Conservation (phyloP, 2,113 vertebrate genomes). For the Pituophis catenifer region DNA sequence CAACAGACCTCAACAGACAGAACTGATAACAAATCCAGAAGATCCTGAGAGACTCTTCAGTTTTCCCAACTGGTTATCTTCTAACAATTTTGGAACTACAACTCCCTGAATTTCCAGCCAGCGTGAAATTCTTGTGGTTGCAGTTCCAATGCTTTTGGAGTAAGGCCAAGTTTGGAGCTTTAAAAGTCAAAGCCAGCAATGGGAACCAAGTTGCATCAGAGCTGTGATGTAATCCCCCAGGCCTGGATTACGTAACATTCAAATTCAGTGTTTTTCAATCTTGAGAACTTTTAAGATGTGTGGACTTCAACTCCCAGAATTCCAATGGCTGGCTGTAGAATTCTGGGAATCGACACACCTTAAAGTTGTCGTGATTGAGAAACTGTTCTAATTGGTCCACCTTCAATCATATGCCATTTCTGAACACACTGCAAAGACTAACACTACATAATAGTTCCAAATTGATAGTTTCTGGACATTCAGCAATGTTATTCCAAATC, state of each 20-base stretch:
- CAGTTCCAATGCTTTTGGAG: not conserved
- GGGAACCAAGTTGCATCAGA: not conserved
- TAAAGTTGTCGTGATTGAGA: not conserved
- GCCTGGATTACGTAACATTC: not conserved
- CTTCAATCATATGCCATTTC: not conserved
- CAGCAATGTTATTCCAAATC: not conserved
- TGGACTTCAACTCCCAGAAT: not conserved
- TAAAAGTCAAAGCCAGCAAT: not conserved
- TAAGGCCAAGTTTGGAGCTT: not conserved
- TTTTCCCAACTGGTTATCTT: not conserved
- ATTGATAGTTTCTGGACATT: not conserved
- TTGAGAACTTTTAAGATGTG: not conserved
- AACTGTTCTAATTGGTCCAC: not conserved
- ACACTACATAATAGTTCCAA: not conserved
- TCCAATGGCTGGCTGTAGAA: not conserved
- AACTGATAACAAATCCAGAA: not conserved
- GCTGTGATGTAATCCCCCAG: not conserved
- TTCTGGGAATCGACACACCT: not conserved
- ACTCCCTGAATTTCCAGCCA: not conserved
- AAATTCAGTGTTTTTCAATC: not conserved
- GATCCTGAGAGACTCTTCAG: not conserved
- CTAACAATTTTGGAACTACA: not conserved
- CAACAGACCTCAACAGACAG: not conserved
- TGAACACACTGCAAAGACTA: not conserved
- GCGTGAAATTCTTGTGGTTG: not conserved